These are phyloP conservation scores for Lates japonicus DNA, from an alignment of 2,797 vertebrate genomes.

Conservation along the genomic window DNA sequence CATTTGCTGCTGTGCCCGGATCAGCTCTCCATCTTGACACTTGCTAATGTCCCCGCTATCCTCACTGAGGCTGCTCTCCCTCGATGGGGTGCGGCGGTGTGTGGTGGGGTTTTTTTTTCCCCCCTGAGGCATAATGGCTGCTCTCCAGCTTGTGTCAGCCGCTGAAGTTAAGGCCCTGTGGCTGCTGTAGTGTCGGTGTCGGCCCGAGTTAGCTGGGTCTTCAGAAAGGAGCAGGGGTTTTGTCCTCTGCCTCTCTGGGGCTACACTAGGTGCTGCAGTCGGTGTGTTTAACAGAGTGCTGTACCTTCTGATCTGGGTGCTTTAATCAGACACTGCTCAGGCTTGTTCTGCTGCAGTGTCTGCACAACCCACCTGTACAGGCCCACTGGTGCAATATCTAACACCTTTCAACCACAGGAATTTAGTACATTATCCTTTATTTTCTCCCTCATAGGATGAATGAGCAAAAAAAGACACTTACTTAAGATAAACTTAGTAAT, in stretches of 20 bases:
- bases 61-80: conserved; percentile 40
- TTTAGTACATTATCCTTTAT: not conserved
- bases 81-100: not conserved
- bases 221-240: conserved; percentile 34
- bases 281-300: conserved; percentile 17
- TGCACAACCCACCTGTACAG: not conserved
- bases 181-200: conserved; percentile 63
- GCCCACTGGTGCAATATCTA: not conserved
- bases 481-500: not conserved
- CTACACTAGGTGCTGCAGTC: conserved; percentile 28
- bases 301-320: conserved; percentile 21
- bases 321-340: conserved; percentile 27
- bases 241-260: conserved; percentile 38
- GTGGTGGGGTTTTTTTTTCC: not conserved
- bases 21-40: conserved; percentile 64
- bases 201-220: conserved; percentile 46
- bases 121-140: conserved; percentile 57
- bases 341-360: conserved; percentile 22
- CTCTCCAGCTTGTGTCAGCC: conserved; percentile 58
- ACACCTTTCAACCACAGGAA: not conserved
- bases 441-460: not conserved
- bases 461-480: no score
- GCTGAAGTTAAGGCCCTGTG: conserved; percentile 55
- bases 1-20: conserved; percentile 42
- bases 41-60: conserved; percentile 60